Percentiles rank a stretch among this genome's conserved stretches.
phyloP scores from a whole-genome alignment of 2,113 vertebrate species.

The Psephotus haematonotus region DNA sequence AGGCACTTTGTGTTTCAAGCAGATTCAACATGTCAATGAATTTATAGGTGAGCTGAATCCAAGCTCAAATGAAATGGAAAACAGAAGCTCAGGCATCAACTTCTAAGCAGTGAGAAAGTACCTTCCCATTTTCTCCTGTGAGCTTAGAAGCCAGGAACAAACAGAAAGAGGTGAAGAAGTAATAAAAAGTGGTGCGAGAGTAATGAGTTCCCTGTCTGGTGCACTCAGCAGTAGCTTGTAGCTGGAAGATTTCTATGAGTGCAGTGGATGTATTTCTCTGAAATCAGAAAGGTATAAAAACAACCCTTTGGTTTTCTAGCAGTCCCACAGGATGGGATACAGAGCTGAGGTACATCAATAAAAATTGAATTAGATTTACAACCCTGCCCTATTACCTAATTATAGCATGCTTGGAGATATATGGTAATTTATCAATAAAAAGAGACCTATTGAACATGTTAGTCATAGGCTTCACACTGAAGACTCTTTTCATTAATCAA shows the following conservation, averaged over 20 bases:
- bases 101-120: not conserved
- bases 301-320: not conserved
- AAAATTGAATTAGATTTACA: slow-evolving; percentile 61
- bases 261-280: not conserved
- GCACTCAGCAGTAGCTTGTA: not conserved
- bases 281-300: not conserved
- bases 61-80: not conserved
- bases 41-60: not conserved
- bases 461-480: not conserved
- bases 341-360: slow-evolving; percentile 54
- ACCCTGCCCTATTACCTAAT: slow-evolving; percentile 52
- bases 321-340: slow-evolving; percentile 3
- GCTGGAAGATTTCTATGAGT: not conserved
- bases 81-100: not conserved
- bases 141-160: not conserved
- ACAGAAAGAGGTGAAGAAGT: not conserved
- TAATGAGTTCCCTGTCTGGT: not conserved
- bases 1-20: not conserved
- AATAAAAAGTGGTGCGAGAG: not conserved
- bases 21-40: not conserved
- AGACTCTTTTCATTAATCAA: slow-evolving; percentile 54
- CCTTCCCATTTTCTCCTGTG: not conserved
- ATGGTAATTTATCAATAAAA: slow-evolving; percentile 63
- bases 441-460: slow-evolving; percentile 48
- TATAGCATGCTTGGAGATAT: slow-evolving; percentile 31